phyloP scores from a whole-genome alignment of 2,888 invertebrate species.

The Drosophila nigritarsus region DNA sequence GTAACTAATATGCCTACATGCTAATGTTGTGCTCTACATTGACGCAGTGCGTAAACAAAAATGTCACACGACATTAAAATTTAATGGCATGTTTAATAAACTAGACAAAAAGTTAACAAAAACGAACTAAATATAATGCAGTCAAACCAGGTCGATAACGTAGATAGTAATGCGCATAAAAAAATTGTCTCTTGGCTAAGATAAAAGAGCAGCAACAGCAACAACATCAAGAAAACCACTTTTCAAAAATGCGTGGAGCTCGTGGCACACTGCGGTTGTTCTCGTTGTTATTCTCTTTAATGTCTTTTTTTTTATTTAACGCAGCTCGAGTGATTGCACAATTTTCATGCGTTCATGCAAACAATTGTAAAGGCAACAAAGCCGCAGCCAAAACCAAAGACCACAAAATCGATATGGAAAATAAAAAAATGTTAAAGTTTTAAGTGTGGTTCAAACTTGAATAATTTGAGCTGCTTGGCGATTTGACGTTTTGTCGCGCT shows the following conservation, averaged over 20 bases:
- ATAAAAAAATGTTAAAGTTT: constrained; percentile 25
- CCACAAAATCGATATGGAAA: constrained; percentile 60
- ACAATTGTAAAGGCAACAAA: constrained; percentile 66
- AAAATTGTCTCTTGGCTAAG: constrained; percentile 22
- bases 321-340: constrained; percentile 47
- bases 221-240: constrained; percentile 52
- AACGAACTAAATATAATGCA: constrained; percentile 47
- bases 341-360: constrained; percentile 68
- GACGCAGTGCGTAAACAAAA: constrained; percentile 62
- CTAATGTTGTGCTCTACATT: constrained; percentile 68
- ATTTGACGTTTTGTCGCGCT: constrained; percentile 51
- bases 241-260: constrained; percentile 60
- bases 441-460: constrained; percentile 42
- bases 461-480: constrained; percentile 47
- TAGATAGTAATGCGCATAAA: constrained; percentile 48
- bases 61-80: constrained; percentile 70
- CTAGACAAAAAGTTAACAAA: constrained; percentile 36
- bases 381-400: constrained; percentile 53
- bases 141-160: constrained; percentile 67
- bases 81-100: constrained; percentile 63
- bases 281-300: constrained; percentile 14
- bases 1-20: constrained; percentile 63
- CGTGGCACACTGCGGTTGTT: constrained; percentile 34
- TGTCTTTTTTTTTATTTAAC: not conserved
- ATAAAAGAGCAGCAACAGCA: constrained; percentile 31